Evolutionary conservation across 2,888 invertebrate species (phyloP).

Genomic region (Leptopilina syphax): DNA sequence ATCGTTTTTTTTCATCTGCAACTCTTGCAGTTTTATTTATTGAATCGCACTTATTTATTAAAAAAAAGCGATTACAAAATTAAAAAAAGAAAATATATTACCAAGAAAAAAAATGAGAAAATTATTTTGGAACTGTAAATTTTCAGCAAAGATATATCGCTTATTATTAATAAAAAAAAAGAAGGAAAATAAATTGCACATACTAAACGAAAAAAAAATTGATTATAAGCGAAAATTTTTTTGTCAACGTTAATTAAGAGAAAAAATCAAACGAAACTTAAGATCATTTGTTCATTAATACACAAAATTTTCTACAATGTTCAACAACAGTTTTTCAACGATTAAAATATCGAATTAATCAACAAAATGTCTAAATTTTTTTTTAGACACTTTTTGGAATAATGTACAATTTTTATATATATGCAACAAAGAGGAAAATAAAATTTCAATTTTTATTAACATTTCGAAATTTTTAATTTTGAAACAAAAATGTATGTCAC

Average conservation of each 20-base stretch:
- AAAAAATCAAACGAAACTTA: not conserved
- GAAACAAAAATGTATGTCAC: too few species aligned
- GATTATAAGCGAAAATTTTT: not conserved
- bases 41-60: conserved; percentile 2
- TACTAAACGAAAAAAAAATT: too few species aligned
- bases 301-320: not conserved
- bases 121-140: not conserved
- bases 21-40: not conserved
- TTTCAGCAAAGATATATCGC: conserved; percentile 1
- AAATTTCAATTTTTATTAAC: too few species aligned
- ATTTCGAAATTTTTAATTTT: too few species aligned
- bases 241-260: not conserved
- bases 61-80: not conserved
- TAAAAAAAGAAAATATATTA: not conserved
- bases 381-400: too few species aligned
- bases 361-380: too few species aligned
- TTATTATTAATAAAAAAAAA: not conserved
- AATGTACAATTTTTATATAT: not conserved
- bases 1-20: not conserved
- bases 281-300: too few species aligned
- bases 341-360: too few species aligned
- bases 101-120: not conserved
- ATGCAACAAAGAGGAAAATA: too few species aligned
- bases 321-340: too few species aligned
- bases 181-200: not conserved